Conservation (phyloP, 2,113 vertebrate genomes). For the Oceanites oceanicus region DNA sequence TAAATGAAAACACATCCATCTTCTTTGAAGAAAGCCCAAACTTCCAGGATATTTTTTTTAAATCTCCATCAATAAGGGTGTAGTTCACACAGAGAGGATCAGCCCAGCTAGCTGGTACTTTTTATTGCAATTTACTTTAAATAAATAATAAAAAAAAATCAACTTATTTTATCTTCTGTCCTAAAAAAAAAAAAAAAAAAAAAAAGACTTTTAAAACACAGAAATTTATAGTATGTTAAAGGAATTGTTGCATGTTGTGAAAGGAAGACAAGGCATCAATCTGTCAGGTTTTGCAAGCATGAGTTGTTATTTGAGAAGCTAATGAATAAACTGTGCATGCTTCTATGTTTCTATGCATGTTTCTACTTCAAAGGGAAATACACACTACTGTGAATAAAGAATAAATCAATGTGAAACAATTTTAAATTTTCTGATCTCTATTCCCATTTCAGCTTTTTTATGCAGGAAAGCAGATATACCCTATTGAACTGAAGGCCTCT, state of each 20-base stretch:
- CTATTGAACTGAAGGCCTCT: neutral
- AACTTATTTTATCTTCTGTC: neutral
- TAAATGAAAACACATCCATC: neutral
- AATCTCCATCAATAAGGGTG: neutral
- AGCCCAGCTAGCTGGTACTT: neutral
- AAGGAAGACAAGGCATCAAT: neutral
- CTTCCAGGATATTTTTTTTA: neutral
- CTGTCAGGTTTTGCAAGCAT: neutral
- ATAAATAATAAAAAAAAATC: too few species aligned
- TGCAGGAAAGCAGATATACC: neutral
- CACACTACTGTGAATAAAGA: neutral
- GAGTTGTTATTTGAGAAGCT: neutral
- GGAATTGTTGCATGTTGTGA: neutral
- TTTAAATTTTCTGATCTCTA: neutral
- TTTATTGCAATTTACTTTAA: neutral
- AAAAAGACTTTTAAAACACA: neutral
- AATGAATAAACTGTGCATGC: neutral
- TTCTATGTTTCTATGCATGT: neutral
- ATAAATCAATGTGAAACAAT: neutral
- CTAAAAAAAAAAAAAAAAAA: neutral
- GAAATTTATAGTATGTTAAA: neutral
- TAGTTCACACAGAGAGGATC: neutral
- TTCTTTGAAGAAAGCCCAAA: neutral
- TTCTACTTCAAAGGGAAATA: slow-evolving; percentile 16
- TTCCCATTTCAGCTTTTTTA: neutral